These are phyloP conservation scores for Callyntrura guangdongensis DNA, from an alignment of 2,888 invertebrate species.

Conservation along the genomic window DNA sequence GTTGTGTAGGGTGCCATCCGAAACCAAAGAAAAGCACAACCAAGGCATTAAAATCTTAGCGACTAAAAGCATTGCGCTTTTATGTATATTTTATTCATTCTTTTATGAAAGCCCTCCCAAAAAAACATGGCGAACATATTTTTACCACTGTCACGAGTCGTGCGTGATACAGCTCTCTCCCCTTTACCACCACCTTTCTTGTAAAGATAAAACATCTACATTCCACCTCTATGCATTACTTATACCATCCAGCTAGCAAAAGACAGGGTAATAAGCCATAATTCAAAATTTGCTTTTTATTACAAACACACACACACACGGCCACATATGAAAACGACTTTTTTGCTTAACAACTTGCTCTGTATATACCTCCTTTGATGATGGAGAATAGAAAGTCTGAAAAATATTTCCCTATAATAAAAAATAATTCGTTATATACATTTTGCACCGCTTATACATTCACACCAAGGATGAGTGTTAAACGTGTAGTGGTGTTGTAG, in stretches of 20 bases:
- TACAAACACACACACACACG: slow-evolving; percentile 29
- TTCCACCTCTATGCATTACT: not conserved
- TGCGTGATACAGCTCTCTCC: not conserved
- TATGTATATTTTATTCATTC: slow-evolving; percentile 49
- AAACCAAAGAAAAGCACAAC: not conserved
- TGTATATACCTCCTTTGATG: not conserved
- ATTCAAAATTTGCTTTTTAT: slow-evolving; percentile 66
- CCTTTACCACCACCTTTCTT: not conserved
- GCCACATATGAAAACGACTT: not conserved
- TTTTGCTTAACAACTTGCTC: slow-evolving; percentile 18
- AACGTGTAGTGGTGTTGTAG: not conserved
- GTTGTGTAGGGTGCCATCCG: not conserved
- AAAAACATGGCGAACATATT: not conserved
- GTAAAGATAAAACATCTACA: not conserved
- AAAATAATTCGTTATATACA: not conserved
- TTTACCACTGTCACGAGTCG: not conserved
- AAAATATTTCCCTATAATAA: not conserved
- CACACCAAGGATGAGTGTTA: not conserved
- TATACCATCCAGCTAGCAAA: slow-evolving; percentile 5
- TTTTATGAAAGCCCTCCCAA: slow-evolving; percentile 22
- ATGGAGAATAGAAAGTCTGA: not conserved
- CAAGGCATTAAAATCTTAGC: slow-evolving; percentile 34
- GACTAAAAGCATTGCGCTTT: slow-evolving; percentile 14
- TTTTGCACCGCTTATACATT: too few relatives aligned
- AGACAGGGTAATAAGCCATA: slow-evolving; percentile 71